These are phyloP conservation scores for Lates japonicus DNA, from an alignment of 2,797 vertebrate species.

Conservation along the genomic window DNA sequence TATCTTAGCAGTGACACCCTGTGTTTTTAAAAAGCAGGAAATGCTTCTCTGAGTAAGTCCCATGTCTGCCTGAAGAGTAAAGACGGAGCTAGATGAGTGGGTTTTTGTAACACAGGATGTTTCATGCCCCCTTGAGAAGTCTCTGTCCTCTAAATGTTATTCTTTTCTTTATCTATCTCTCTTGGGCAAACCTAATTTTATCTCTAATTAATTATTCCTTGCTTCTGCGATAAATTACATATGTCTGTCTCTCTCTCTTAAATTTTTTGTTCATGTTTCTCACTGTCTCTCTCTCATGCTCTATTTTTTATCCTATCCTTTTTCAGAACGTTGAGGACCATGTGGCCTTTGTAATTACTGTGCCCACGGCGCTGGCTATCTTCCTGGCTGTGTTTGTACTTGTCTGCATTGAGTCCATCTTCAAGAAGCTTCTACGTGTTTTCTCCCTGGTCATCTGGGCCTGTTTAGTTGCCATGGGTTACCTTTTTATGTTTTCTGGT, in stretches of 20 bases:
- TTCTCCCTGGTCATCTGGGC: slow-evolving; percentile 97
- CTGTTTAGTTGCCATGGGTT: slow-evolving; percentile 96
- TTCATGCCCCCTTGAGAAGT: slow-evolving; percentile 13
- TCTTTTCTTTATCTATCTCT: slow-evolving; percentile 14
- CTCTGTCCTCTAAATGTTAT: slow-evolving; percentile 15
- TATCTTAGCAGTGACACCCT: not conserved
- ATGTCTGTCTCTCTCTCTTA: not conserved
- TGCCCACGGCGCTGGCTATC: slow-evolving; percentile 96
- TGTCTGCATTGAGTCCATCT: slow-evolving; percentile 96
- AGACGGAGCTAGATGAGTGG: not conserved
- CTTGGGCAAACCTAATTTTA: not conserved
- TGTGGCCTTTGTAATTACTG: slow-evolving; percentile 96
- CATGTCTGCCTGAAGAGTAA: slow-evolving; percentile 22
- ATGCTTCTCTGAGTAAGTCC: slow-evolving; percentile 10
- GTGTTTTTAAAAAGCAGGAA: not conserved
- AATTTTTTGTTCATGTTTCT: slow-evolving; percentile 4
- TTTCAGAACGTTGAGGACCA: slow-evolving; percentile 94
- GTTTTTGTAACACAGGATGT: slow-evolving; percentile 41
- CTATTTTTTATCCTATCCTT: slow-evolving; percentile 32
- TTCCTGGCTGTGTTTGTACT: slow-evolving; percentile 98
- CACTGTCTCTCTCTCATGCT: not conserved
- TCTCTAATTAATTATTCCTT: not conserved
- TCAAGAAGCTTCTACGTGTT: slow-evolving; percentile 95
- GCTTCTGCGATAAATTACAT: not conserved
- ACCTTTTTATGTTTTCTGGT: slow-evolving; percentile 98